A percentile compares a stretch with the other conserved stretches of the same genome.
Evolutionary conservation across 2,113 vertebrate species (phyloP).

Genomic region (Nannobrachium achirus): DNA sequence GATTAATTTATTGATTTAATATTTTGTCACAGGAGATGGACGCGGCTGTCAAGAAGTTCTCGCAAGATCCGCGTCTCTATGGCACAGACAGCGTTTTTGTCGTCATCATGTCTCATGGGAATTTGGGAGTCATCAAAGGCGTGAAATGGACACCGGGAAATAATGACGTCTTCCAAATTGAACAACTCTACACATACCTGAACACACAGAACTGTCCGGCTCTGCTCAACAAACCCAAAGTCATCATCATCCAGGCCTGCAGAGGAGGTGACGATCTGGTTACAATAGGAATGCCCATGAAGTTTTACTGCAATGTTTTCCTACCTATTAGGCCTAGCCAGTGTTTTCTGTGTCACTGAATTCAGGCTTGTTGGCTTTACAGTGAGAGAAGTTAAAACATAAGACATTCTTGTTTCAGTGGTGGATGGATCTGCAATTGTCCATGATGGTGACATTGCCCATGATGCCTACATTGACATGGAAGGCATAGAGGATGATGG

Average conservation of each 20-base stretch:
- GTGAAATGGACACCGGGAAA: too few species aligned
- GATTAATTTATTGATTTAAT: not conserved
- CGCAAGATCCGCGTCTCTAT: too few species aligned
- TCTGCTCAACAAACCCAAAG: slow-evolving; percentile 85
- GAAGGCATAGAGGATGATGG: slow-evolving; percentile 41
- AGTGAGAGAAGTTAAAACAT: not conserved
- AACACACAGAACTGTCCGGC: slow-evolving; percentile 75
- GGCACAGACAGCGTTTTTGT: too few species aligned
- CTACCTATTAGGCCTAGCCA: not conserved
- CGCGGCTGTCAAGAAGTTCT: too few species aligned
- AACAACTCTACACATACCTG: slow-evolving; percentile 77
- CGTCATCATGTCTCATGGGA: too few species aligned
- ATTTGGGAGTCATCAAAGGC: too few species aligned
- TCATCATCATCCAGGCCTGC: too few species aligned
- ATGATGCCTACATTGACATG: not conserved
- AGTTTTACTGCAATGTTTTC: not conserved
- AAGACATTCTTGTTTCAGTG: too few species aligned
- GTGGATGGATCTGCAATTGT: too few species aligned
- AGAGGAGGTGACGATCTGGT: slow-evolving; percentile 78
- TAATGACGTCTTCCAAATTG: too few species aligned
- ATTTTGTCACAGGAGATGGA: slow-evolving; percentile 70
- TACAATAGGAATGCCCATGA: not conserved
- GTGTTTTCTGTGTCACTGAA: too few species aligned
- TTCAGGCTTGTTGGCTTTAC: not conserved
- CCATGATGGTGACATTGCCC: slow-evolving; percentile 7